Percentiles rank a stretch among this genome's conserved stretches.
Conservation (phyloP, 2,888 invertebrate species). For the Caenorhabditis imperialis region DNA sequence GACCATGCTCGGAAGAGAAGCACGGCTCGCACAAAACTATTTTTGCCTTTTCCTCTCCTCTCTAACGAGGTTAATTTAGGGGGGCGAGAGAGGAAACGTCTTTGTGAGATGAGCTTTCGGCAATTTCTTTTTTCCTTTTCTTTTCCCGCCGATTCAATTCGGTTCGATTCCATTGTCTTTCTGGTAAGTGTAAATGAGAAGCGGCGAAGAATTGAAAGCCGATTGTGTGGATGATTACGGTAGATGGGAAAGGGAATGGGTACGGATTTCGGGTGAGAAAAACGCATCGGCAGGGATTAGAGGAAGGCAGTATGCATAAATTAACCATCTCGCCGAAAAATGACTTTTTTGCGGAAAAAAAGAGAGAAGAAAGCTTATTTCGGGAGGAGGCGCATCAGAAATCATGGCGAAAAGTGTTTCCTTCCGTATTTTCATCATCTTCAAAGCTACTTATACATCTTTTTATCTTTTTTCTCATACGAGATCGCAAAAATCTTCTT, state of each 20-base stretch:
- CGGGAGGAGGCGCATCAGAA: constrained; percentile 34
- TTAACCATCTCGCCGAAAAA: constrained; percentile 18
- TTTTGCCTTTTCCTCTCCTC: constrained; percentile 12
- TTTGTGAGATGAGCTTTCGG: constrained; percentile 43
- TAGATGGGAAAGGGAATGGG: constrained; percentile 23
- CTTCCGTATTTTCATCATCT: too few relatives aligned
- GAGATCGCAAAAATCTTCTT: too few relatives aligned
- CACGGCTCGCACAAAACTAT: constrained; percentile 29
- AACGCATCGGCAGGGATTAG: constrained; percentile 20
- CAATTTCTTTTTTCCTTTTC: constrained; percentile 20
- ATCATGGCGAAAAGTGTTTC: too few relatives aligned
- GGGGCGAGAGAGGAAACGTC: constrained; percentile 37
- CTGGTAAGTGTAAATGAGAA: constrained; percentile 9
- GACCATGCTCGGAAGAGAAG: constrained; percentile 29
- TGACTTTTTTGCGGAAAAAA: constrained; percentile 16
- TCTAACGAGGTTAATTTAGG: constrained; percentile 51
- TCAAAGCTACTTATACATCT: too few relatives aligned
- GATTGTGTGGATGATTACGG: constrained; percentile 21
- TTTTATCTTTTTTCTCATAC: too few relatives aligned
- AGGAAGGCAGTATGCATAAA: constrained; percentile 32
- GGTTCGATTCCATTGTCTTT: too few relatives aligned
- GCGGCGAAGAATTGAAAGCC: constrained; percentile 23
- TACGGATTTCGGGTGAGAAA: constrained; percentile 27
- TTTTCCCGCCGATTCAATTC: too few relatives aligned
- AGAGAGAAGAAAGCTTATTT: constrained; percentile 15